Evolutionary conservation across 1,140 invertebrate species (phyloP).

Genomic region (Pachypeltis micranthus): DNA sequence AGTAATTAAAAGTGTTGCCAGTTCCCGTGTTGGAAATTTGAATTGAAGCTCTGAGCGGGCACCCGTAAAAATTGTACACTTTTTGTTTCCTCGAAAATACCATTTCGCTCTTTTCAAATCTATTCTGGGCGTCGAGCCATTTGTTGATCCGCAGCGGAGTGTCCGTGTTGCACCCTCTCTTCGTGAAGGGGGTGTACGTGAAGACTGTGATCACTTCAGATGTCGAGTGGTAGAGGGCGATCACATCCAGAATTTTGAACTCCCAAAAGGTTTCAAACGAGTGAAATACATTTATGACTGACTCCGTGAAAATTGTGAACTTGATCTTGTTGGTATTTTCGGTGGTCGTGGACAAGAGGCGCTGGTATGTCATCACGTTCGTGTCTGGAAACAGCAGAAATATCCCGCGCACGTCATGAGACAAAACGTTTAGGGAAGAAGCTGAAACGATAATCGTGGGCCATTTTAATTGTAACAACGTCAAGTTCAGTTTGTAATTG

Average conservation of each 20-base stretch:
- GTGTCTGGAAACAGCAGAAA: constrained; percentile 17
- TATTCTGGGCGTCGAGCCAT: constrained; percentile 18
- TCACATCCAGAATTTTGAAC: constrained; percentile 26
- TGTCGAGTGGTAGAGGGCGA: constrained; percentile 24
- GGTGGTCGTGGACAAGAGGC: constrained; percentile 16
- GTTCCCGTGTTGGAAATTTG: constrained; percentile 21
- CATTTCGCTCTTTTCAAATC: constrained; percentile 17
- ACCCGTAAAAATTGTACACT: constrained; percentile 23
- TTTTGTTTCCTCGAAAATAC: constrained; percentile 25
- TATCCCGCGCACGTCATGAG: background rate
- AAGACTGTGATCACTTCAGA: constrained; percentile 25
- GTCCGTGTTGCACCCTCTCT: constrained; percentile 22
- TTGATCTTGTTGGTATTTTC: constrained; percentile 2
- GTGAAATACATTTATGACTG: constrained; percentile 10
- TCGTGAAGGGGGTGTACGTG: constrained; percentile 26
- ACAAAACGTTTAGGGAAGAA: background rate
- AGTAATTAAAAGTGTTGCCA: constrained; percentile 17
- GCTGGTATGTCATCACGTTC: constrained; percentile 17
- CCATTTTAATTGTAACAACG: background rate
- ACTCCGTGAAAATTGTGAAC: constrained; percentile 19
- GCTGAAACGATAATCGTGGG: background rate
- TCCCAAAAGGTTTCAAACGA: constrained; percentile 27
- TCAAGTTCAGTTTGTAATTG: background rate
- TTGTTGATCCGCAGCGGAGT: constrained; percentile 26
- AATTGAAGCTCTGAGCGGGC: constrained; percentile 22